Base-by-base conservation (phyloP, 2,113 vertebrate species). In the Ptilorrhoa leucosticta region DNA sequence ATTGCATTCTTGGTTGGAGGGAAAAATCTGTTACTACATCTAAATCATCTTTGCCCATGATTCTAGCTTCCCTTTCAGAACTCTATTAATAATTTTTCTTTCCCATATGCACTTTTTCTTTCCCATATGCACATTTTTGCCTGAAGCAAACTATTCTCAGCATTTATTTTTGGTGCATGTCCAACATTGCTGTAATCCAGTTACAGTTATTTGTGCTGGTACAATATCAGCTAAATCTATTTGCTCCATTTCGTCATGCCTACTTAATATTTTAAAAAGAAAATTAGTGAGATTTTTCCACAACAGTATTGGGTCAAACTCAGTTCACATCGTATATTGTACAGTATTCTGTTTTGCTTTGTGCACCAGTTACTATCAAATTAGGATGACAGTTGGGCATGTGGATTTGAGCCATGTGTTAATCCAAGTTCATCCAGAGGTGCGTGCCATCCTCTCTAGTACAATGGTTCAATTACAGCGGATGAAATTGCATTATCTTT, bases 401-500 rank as follows among this genome's bases (percentile, higher is more conserved):
- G 53, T 95, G 96, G 92, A 83, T 85, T 93, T 87, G 91, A 69
- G 65, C 73, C 76, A 93, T 84, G 53, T 54, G 77, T 87, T 98
- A 95, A 96, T 96, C 95, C 87, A 77, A 87, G 45, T 97, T 96
- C 78, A 77, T 65, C 77, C 94, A 96, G 93, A 95, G 95, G 88
- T 93, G 87, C 13, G 28, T 97, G 93, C 89, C 93, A 70, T 96
- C 87, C 94, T 81, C 30, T 76, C 87, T 89, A 90, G 92, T 86
- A 92, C 73, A 90, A 37, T 70, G 83, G 94, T 89, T 97, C 96
- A 95, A 86, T 97, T 98, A 97, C 50, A 90, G 93, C 16, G 42
- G 93, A 88, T 92, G 75, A 97, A 97, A 98, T 98, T 87, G 57
- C 76, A 95, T 98, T 97, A 96, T 72, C 68, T 96, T 96, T 95